Conservation (phyloP, 2,113 vertebrate species). For the Malurus melanocephalus region DNA sequence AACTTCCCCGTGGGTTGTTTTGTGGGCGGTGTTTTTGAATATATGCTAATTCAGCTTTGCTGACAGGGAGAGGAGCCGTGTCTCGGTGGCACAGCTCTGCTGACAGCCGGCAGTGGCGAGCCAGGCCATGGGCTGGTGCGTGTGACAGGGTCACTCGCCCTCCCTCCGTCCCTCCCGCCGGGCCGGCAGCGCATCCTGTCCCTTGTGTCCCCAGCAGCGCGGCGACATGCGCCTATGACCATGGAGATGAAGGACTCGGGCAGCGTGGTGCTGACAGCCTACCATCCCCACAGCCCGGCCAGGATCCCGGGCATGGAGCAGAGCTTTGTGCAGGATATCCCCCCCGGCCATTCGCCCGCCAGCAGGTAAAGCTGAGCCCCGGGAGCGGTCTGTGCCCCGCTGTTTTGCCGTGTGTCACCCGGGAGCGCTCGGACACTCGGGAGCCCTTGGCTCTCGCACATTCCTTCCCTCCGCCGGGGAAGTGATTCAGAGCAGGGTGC, state of each 20-base stretch:
- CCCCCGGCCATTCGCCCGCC: slow-evolving; percentile 56
- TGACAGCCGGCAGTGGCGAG: slow-evolving; percentile 17
- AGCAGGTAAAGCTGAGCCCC: slow-evolving; percentile 68
- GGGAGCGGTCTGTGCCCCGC: fast-evolving
- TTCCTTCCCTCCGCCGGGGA: background rate
- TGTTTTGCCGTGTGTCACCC: fast-evolving
- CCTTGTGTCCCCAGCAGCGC: background rate
- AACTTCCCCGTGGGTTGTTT: slow-evolving; percentile 4
- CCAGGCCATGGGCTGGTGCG: background rate
- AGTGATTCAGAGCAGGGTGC: background rate
- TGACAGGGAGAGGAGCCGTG: slow-evolving; percentile 43
- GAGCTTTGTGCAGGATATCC: slow-evolving; percentile 64
- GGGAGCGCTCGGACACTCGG: background rate
- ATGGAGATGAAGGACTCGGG: slow-evolving; percentile 85
- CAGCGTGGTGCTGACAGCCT: slow-evolving; percentile 86
- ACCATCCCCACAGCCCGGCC: slow-evolving; percentile 80
- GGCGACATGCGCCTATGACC: slow-evolving; percentile 58
- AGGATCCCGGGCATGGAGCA: slow-evolving; percentile 69
- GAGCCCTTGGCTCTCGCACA: background rate
- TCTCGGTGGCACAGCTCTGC: background rate
- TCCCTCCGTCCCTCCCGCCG: too few species aligned
- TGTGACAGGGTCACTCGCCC: background rate
- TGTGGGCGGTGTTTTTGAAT: slow-evolving; percentile 67
- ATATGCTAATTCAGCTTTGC: slow-evolving; percentile 52
- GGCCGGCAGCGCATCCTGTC: fast-evolving